Conservation (phyloP, 2,888 invertebrate genomes). For the Zygothrica quintamaculata region DNA sequence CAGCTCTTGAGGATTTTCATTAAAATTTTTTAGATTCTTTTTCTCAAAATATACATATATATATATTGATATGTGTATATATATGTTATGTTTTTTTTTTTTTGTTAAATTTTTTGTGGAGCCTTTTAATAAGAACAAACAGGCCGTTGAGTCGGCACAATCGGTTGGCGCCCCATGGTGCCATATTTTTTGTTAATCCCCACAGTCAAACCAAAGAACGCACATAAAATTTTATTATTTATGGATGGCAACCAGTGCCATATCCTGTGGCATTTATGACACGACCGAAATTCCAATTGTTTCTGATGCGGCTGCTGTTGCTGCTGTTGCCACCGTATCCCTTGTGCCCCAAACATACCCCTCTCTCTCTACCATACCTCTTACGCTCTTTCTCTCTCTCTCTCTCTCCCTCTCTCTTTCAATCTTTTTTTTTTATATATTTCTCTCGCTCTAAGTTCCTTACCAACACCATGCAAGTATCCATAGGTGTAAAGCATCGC, state of each 20-base stretch:
- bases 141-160: slow-evolving; percentile 81
- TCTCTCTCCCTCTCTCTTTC: background rate
- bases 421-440: too few species aligned
- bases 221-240: slow-evolving; percentile 79
- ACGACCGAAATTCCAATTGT: slow-evolving; percentile 77
- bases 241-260: slow-evolving; percentile 73
- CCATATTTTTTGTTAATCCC: slow-evolving; percentile 71
- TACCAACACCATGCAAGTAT: slow-evolving; percentile 15
- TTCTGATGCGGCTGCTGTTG: slow-evolving; percentile 55
- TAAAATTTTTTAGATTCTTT: slow-evolving; percentile 71
- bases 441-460: slow-evolving; percentile 36
- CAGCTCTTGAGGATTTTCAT: slow-evolving; percentile 69
- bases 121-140: slow-evolving; percentile 75
- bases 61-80: slow-evolving; percentile 5
- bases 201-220: slow-evolving; percentile 66
- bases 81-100: slow-evolving; percentile 11
- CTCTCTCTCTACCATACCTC: slow-evolving; percentile 12
- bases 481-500: slow-evolving; percentile 74
- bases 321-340: slow-evolving; percentile 28
- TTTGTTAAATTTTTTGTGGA: slow-evolving; percentile 21
- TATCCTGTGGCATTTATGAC: slow-evolving; percentile 80
- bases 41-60: background rate
- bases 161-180: slow-evolving; percentile 78
- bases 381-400: slow-evolving; percentile 2
- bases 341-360: slow-evolving; percentile 14